Evolutionary conservation across 1,140 invertebrate species (phyloP).

Genomic region (Coptotermes formosanus): DNA sequence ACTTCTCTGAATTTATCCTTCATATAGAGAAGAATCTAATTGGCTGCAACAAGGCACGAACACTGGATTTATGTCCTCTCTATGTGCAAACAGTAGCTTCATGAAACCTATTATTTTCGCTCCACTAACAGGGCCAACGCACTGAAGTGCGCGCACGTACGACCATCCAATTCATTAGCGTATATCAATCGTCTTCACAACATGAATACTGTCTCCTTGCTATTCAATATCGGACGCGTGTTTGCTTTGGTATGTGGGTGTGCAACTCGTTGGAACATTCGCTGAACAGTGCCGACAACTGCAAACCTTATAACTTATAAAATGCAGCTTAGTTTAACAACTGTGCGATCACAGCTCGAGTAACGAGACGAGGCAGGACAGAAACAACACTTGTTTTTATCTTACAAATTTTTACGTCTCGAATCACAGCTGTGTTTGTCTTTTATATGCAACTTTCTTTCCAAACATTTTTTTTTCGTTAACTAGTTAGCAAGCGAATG

Average conservation of each 20-base stretch:
- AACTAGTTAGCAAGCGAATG: too few relatives aligned
- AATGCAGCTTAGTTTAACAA: too few relatives aligned
- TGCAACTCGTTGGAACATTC: neutral
- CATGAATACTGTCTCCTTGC: neutral
- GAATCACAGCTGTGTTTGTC: too few relatives aligned
- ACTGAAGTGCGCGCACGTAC: neutral
- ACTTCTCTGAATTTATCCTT: neutral
- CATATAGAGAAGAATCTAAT: neutral
- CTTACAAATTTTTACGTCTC: too few relatives aligned
- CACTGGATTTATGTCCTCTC: neutral
- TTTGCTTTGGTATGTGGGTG: neutral
- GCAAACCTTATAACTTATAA: too few relatives aligned
- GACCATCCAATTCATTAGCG: neutral
- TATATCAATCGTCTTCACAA: neutral
- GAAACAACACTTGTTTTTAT: too few relatives aligned
- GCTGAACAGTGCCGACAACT: too few relatives aligned
- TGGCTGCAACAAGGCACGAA: neutral
- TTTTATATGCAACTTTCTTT: too few relatives aligned
- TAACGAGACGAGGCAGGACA: too few relatives aligned
- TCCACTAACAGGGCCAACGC: too few relatives aligned
- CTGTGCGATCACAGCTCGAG: too few relatives aligned
- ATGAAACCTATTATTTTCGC: neutral
- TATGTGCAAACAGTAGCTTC: neutral
- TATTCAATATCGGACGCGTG: neutral
- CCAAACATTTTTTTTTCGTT: too few relatives aligned